A percentile compares a stretch with the other conserved stretches of the same genome.
phyloP scores from a whole-genome alignment of 1,140 invertebrate species.

The Drosophila guanche region DNA sequence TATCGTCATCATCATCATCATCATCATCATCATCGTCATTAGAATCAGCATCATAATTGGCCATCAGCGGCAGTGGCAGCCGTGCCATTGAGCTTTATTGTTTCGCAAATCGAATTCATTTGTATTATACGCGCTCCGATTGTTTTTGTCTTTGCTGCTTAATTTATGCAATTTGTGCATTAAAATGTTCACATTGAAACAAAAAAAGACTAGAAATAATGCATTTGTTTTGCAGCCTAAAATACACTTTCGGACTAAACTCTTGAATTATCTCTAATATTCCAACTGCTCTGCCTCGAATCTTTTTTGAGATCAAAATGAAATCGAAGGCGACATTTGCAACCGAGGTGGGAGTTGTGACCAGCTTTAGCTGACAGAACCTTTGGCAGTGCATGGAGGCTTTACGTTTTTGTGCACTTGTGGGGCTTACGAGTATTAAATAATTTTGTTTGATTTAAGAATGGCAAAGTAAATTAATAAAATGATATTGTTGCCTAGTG shows the following conservation, averaged over 20 bases:
- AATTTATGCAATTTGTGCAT: slow-evolving; percentile 60
- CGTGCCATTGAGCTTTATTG: slow-evolving; percentile 74
- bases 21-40: not conserved
- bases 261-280: not conserved
- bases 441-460: no score
- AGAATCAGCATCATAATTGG: slow-evolving; percentile 24
- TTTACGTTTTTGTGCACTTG: no score
- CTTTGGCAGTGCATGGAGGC: no score
- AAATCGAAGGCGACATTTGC: no score
- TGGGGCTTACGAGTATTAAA: no score
- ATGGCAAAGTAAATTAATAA: no score
- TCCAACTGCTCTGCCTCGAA: not conserved
- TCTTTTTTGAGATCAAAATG: no score
- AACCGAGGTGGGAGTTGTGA: no score
- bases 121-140: slow-evolving; percentile 57
- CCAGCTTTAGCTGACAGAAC: no score
- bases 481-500: no score
- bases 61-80: slow-evolving; percentile 60
- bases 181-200: slow-evolving; percentile 14
- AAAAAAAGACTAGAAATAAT: slow-evolving; percentile 23
- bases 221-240: not conserved
- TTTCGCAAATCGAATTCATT: slow-evolving; percentile 81
- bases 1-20: slow-evolving; percentile 17
- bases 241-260: not conserved
- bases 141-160: slow-evolving; percentile 35